Base-by-base conservation (phyloP, 2,113 vertebrate genomes). In the Pyxicephalus adspersus region DNA sequence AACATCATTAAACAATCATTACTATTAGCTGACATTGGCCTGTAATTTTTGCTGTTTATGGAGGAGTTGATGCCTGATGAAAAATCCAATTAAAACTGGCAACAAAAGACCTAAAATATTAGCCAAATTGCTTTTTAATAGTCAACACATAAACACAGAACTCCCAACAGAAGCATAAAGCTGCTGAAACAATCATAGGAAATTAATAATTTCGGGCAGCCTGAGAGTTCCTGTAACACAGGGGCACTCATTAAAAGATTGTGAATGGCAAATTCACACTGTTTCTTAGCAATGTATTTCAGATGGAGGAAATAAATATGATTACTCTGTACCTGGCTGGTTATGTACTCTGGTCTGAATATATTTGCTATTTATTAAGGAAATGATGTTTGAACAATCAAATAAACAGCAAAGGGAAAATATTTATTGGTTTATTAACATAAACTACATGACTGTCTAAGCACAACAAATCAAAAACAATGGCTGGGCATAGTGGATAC, bases 71-170 rank as follows among this genome's bases (percentile, higher is more conserved):
- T 90, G 92, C 91, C 92, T 92, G 91, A 94, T 93, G 93, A 94
- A 94, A 89, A 94, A 92, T 92, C 92, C 92, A 94, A 94, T 94
- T 94, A 94, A 94, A 93, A 92, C 88, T 92, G 88, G 92, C 90
- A 94, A 93, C 92, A 92, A 93, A 94, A 93, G 92, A 90, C 90
- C 88, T 90, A 93, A 93, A 92, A 93, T 94, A 92, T 92, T 92
- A 93, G 90, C 92, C 92, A 94, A 94, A 93, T 94, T 92, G 91
- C 92, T 94, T 94, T 93, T 94, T 94, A 94, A 94, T 94, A 94
- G 93, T 92, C 91, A 90, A 90, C 61, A 93, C 91, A 92, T 92
- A 93, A 94, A 93, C 91, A 92, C 89, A 88, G 85, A 89, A 92
- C 89, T 92, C 93, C 90, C 94, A 82, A 64, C 87, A 91, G 94